phyloP scores from a whole-genome alignment of 2,113 vertebrate species.

The Micromys minutus region DNA sequence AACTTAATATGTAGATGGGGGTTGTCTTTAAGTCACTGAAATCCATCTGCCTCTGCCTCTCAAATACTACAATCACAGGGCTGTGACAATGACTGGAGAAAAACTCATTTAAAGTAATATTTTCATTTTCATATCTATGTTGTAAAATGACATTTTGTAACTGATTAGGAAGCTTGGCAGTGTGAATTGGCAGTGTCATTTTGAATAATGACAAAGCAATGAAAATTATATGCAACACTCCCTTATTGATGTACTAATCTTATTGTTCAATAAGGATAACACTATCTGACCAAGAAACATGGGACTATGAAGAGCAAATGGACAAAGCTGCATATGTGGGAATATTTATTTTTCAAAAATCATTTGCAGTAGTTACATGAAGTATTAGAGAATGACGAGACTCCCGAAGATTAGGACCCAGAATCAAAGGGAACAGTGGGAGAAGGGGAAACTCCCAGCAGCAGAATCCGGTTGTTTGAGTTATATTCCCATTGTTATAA shows the following conservation, averaged over 20 bases:
- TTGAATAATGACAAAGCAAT: neutral
- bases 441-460: rapidly evolving
- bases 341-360: neutral
- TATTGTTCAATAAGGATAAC: neutral
- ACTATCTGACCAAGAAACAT: neutral
- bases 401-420: neutral
- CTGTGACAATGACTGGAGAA: neutral
- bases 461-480: neutral
- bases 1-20: neutral
- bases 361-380: neutral
- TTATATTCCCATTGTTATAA: neutral
- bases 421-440: neutral
- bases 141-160: neutral
- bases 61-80: neutral
- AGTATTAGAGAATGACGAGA: neutral
- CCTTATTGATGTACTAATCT: neutral
- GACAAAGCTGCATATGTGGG: neutral
- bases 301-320: neutral
- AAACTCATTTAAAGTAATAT: neutral
- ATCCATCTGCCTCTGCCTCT: neutral
- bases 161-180: neutral
- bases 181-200: too few relatives aligned
- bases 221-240: neutral
- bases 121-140: neutral
- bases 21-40: neutral